Evolutionary conservation across 1,140 invertebrate species (phyloP), one percentile per base, ranked within the genome.

Genomic region (Drosophila navojoa): DNA sequence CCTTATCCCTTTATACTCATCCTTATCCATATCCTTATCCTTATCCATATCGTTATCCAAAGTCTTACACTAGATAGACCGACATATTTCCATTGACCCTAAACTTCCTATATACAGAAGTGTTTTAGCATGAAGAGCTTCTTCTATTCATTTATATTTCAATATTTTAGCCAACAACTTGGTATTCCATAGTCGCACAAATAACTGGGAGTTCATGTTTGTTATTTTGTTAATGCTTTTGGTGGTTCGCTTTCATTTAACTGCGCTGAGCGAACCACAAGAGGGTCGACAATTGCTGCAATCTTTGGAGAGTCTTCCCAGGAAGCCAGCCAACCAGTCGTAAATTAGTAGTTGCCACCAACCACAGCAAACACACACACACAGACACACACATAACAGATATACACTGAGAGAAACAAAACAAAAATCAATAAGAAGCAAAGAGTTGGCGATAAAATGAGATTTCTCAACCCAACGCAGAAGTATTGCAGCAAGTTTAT

Each of bases 281-380:
- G 62, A 62, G 53, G 74, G 42, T 60, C 79, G 59, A 82, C 79
- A 82, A 79, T 82, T 75, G 81, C 81, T 61, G 81, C 81, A 78
- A 81, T 81, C 81, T 77, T 85, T 81, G 63, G 81, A 86, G 81
- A 86, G 69, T 71, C 77, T 81, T 85, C 67, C 61, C 81, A 69
- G 69, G 58, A 53, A 45, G 47, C 55, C 80, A 62, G 47, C 9
- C 80, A 62, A 42, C 15, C 60, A 81, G 81, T 86, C 81, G 81
- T 86, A 85, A 86, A 85, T 85, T 85, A 86, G 81, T 77, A 68
- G 81, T 52, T 76, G 66, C 44, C 64, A 52, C 35, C 64, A 50
- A 63, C 55, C 62, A 58, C 27, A 76, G 38, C 54, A 67, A 63
- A 32, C 44, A 35, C 15, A 19, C 19, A 32, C 42, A 32, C 32